Evolutionary conservation across 2,888 invertebrate genomes (phyloP), one percentile per base, ranked within the genome.

Genomic region (Nipponacmea schrenckii): DNA sequence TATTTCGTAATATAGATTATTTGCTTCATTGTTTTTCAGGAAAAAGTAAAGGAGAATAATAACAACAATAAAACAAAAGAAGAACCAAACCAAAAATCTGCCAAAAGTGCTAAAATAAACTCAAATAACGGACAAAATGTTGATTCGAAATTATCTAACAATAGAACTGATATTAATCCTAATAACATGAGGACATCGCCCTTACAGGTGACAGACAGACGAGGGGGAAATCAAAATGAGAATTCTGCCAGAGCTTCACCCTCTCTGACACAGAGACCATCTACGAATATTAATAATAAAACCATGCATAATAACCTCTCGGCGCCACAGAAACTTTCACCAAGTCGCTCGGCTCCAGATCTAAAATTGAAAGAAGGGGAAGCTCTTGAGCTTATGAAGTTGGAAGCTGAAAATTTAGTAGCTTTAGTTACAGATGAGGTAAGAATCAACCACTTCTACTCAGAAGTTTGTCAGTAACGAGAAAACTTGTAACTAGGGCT

Each of bases 361-460:
- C 62, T 50, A 8, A 62, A 24, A 24, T 20, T 14, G 2, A 56
- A 56, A 48, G 82, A 81, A 63, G 79, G 77, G 15, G 83, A 82
- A 69, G 79, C 82, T 8, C 69, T 83, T 48, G 79, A 80, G 44
- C 70, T 79, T 67, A 67, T 90, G 70, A 87, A 89, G 77, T 87
- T 88, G 86, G 93, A 92, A 63, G 93, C 93, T 0, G 92, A 93
- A 81, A 93, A 93, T 84, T 90, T 94, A 82, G 93, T 95, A 14
- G 93, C 93, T 7, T 94, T 94, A 86, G 90, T 94, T 79, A 93
- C 94, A 79, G 93, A 93, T 73, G 94, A 94, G 71, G 93, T 93
- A 83, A 93, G 39, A 10, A 39, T 39, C 77, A 67, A 75, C 75
- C 74, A 4, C 8, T 56, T 15, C 14, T 20, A 12, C 26, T n/a